Base-by-base conservation (phyloP, 2,797 vertebrate species). In the Mormyrus proboscirostris region DNA sequence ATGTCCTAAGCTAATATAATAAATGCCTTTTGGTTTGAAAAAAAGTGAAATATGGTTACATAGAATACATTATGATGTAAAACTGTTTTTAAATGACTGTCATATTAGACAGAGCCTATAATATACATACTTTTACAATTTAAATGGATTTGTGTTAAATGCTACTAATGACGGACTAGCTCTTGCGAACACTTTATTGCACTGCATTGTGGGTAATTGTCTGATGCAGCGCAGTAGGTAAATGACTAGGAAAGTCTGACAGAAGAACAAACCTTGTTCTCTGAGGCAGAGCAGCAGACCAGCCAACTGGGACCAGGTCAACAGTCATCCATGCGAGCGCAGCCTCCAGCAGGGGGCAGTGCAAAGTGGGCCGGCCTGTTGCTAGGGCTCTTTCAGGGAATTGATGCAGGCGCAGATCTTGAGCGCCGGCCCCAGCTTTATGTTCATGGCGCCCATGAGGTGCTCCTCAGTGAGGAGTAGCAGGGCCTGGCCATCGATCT, bases 361-460 rank as follows among this genome's bases (percentile, higher is more conserved):
- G 25, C 84, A 22, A 92, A 90, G 93, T 92, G 91, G 91, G 90
- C 91, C 16, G 25, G 19, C 10, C 62, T 76, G 16, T 79, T 53
- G 4, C 83, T 87, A 97, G 87, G 95, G 94, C 59, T 97, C 96
- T 94, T 98, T 98, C 88, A 99, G 96, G 91, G 97, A 94, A n/a
- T 97, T 98, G 88, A 99, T 98, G 93, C 97, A 97, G 83, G 97
- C 97, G 73, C 97, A 98, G 91, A 99, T 96, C 94, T 98, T 99
- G 89, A 99, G 96, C 9, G 97, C 97, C 19, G 98, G 98, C 85
- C 97, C 98, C 92, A 98, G 94, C 93, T 98, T 98, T 89, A 99
- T 95, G 93, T 98, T 98, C 97, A 99, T 98, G 90, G 96, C 96
- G 91, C 95, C 97, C 97, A 98, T 97, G 69, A 98, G 96, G 90